Base-by-base conservation (phyloP, 2,797 vertebrate genomes). In the Distichodus sexfasciatus region DNA sequence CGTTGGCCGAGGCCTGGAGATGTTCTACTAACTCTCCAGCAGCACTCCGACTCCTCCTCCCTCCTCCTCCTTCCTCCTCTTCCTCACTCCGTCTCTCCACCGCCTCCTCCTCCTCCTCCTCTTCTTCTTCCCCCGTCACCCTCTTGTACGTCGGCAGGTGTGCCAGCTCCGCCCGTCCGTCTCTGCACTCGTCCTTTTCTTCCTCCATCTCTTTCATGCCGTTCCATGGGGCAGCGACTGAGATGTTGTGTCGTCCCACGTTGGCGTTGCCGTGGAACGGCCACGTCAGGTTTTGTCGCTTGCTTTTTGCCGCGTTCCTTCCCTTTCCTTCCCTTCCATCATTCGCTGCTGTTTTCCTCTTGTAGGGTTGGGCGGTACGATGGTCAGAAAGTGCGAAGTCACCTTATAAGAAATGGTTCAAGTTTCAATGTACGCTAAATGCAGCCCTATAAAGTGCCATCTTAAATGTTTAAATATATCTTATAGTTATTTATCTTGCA, bases 1-100 rank as follows among this genome's bases (percentile, higher is more conserved):
- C 80, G 88, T 91, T 86, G 89, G 89, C 82, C 87, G 90, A 75
- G 90, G 91, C 88, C 88, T 92, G 89, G 91, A 93, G 90, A 89
- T 92, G 87, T 92, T 92, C 91, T 92, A 91, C 91, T 93, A 93
- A 92, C 90, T 83, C 76, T 85, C 82, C 81, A 87, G 63, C 74
- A 57, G 48, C 81, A 71, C 77, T 85, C 82, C 81, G 87, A 66
- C 74, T 53, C 43, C 81, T 69, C 77, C 72, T 74, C 55, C 36
- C 55, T 57, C 41, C 71, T 72, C 69, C 78, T 72, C 73, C 67
- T 80, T 79, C 88, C 88, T 81, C 68, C 85, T 86, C 84, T 85
- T 83, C 71, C 83, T 63, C 76, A 69, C 47, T 59, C 71, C 60
- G 50, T 63, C 76, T 67, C 74, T 64, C n/a, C n/a, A n/a, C n/a